Conservation (phyloP, 2,113 vertebrate genomes). For the Marmota monax region DNA sequence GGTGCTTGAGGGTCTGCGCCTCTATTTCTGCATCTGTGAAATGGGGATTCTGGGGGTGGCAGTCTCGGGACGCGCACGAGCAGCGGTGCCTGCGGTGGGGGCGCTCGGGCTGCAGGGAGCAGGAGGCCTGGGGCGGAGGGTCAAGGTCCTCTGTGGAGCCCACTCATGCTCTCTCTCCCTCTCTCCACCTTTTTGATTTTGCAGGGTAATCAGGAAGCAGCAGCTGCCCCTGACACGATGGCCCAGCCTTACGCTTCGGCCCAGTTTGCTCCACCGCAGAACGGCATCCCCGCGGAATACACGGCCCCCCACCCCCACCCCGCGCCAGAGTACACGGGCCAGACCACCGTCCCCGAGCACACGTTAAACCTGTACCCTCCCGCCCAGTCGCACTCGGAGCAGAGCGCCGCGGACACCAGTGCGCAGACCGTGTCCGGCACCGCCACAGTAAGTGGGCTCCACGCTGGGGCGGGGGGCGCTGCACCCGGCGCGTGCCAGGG, state of each 20-base stretch:
- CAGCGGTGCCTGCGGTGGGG: too few relatives aligned
- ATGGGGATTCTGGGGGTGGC: neutral
- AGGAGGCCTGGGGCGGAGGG: neutral
- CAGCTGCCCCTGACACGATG: slow-evolving; percentile 97
- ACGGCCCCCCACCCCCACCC: slow-evolving; percentile 94
- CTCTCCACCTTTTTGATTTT: neutral
- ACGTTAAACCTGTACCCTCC: slow-evolving; percentile 96
- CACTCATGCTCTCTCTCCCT: neutral
- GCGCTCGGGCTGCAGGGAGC: neutral
- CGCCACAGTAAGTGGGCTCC: slow-evolving; percentile 94
- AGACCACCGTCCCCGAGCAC: slow-evolving; percentile 94
- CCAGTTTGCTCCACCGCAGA: slow-evolving; percentile 96
- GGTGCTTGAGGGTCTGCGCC: neutral
- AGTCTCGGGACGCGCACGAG: too few relatives aligned
- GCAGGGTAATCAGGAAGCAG: slow-evolving; percentile 98
- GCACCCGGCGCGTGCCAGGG: neutral
- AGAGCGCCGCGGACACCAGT: slow-evolving; percentile 91
- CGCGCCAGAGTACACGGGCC: slow-evolving; percentile 94
- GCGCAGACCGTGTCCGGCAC: slow-evolving; percentile 96
- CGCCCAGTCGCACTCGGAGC: slow-evolving; percentile 95
- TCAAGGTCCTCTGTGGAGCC: fast-evolving
- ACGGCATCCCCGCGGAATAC: slow-evolving; percentile 95
- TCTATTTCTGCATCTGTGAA: neutral
- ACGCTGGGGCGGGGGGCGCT: fast-evolving
- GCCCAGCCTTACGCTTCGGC: slow-evolving; percentile 96